Evolutionary conservation across 2,113 vertebrate genomes (phyloP).

Genomic region (Actinemys pallida): DNA sequence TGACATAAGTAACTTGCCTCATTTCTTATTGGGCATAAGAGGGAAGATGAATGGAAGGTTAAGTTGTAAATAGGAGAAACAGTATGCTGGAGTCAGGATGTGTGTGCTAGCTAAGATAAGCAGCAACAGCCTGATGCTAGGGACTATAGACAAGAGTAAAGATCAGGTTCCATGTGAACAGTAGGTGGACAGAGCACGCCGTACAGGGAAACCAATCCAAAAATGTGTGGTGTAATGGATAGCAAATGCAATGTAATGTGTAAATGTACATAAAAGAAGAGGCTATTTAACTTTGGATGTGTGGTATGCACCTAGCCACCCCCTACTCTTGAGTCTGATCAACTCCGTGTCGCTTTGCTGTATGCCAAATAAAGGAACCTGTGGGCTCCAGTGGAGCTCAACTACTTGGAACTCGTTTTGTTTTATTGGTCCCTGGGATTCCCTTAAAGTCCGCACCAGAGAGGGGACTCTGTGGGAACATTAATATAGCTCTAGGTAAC

Average conservation of each 20-base stretch:
- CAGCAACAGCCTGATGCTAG: background rate
- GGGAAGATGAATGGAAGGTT: background rate
- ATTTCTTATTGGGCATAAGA: background rate
- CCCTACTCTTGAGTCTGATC: background rate
- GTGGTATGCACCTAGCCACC: no score
- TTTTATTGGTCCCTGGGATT: background rate
- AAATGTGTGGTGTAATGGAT: background rate
- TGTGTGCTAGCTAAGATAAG: background rate
- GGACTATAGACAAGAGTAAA: background rate
- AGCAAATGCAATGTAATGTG: background rate
- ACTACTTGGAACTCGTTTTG: background rate
- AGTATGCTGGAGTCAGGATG: background rate
- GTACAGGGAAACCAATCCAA: background rate
- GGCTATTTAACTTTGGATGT: no score
- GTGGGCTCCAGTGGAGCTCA: background rate
- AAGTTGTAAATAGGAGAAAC: background rate
- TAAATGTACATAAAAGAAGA: background rate
- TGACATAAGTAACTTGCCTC: background rate
- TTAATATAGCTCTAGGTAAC: background rate
- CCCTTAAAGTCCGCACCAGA: background rate
- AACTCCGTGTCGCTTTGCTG: background rate
- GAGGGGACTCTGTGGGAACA: background rate
- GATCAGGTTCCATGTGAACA: background rate
- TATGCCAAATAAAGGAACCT: background rate
- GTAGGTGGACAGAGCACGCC: background rate